phyloP scores from a whole-genome alignment of 2,888 invertebrate species.

The Lottia scabra region DNA sequence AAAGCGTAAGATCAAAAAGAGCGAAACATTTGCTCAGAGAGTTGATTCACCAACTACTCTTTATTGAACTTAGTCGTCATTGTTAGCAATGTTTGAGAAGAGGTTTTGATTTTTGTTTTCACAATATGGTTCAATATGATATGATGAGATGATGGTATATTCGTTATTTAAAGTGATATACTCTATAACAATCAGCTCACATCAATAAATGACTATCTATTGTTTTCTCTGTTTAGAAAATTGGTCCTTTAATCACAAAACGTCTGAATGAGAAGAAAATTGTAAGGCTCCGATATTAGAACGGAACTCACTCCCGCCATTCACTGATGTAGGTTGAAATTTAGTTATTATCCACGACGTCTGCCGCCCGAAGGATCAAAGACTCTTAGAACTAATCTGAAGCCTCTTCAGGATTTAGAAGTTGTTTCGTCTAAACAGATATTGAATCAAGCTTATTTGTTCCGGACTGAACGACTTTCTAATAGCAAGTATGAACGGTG shows the following conservation, averaged over 20 bases:
- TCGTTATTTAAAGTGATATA: background rate
- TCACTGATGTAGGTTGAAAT: background rate
- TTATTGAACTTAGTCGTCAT: background rate
- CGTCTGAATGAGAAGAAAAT: background rate
- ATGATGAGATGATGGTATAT: background rate
- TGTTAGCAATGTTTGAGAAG: background rate
- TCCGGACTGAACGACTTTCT: background rate
- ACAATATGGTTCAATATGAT: constrained; percentile 3
- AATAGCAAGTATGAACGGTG: background rate
- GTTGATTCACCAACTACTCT: background rate
- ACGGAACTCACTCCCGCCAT: constrained; percentile 1
- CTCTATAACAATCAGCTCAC: background rate
- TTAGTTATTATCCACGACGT: background rate
- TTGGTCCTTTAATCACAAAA: background rate
- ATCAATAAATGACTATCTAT: background rate
- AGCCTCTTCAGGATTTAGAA: background rate
- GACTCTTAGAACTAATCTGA: background rate
- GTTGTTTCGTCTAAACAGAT: background rate
- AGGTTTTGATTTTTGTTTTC: constrained; percentile 2
- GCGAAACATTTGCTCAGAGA: constrained; percentile 1
- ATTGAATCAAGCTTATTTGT: background rate
- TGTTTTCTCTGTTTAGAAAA: background rate
- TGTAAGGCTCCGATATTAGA: background rate
- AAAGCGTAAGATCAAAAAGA: constrained; percentile 10
- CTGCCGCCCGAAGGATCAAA: background rate